These are phyloP conservation scores for Aphelenchoides fujianensis DNA, from an alignment of 1,140 invertebrate genomes.

Conservation along the genomic window DNA sequence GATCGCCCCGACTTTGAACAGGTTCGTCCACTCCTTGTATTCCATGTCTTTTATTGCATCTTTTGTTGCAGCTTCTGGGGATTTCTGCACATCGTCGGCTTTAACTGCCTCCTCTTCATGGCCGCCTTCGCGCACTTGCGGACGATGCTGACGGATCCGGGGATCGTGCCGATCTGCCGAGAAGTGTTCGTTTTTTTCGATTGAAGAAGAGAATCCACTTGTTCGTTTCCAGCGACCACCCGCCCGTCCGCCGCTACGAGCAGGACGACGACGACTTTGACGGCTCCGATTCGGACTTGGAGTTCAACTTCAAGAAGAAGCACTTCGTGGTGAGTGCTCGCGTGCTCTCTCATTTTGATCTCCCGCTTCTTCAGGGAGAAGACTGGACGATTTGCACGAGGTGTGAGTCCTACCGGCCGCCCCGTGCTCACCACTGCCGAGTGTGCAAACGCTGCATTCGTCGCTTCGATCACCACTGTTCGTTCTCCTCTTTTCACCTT, in stretches of 20 bases:
- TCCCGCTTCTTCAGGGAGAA: too few species aligned
- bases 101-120: slow-evolving; percentile 77
- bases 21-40: slow-evolving; percentile 65
- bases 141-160: slow-evolving; percentile 83
- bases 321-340: too few species aligned
- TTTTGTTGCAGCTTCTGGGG: slow-evolving; percentile 76
- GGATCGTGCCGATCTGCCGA: slow-evolving; percentile 73
- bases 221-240: slow-evolving; percentile 16
- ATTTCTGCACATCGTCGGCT: slow-evolving; percentile 75
- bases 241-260: background rate
- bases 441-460: slow-evolving; percentile 81
- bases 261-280: slow-evolving; percentile 31
- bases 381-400: slow-evolving; percentile 81
- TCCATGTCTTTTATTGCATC: background rate
- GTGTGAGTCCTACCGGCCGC: slow-evolving; percentile 80
- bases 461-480: slow-evolving; percentile 85
- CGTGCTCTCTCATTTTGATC: too few species aligned
- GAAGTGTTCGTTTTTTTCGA: slow-evolving; percentile 2
- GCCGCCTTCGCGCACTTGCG: slow-evolving; percentile 75
- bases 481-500: too few species aligned
- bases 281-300: slow-evolving; percentile 25
- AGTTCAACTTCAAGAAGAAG: background rate
- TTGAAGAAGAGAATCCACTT: too few species aligned
- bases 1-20: slow-evolving; percentile 76
- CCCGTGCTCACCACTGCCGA: slow-evolving; percentile 81